A percentile compares a stretch with the other conserved stretches of the same genome.
Evolutionary conservation across 2,888 invertebrate genomes (phyloP).

Genomic region (Ellobium chinense): DNA sequence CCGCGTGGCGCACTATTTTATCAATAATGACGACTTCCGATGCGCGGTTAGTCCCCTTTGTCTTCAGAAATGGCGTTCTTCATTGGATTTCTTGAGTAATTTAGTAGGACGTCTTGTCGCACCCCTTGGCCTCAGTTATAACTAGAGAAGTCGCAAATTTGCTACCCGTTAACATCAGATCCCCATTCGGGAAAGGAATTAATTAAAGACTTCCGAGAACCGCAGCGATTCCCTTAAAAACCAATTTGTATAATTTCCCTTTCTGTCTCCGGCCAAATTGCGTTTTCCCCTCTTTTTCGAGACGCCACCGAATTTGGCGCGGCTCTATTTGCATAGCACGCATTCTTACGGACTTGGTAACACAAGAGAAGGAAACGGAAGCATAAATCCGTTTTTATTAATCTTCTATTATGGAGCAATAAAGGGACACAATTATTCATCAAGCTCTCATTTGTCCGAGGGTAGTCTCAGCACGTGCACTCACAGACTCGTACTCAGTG

Average conservation of each 20-base stretch:
- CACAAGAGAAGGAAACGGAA: slow-evolving; percentile 12
- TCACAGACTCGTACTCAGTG: slow-evolving; percentile 21
- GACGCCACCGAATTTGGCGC: slow-evolving; percentile 18
- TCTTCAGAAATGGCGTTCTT: neutral
- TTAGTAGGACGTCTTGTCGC: neutral
- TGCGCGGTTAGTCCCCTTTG: neutral
- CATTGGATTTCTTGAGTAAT: slow-evolving; percentile 12
- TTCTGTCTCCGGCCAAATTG: slow-evolving; percentile 18
- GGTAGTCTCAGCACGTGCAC: slow-evolving; percentile 32
- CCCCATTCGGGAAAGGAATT: slow-evolving; percentile 11
- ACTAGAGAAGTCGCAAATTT: slow-evolving; percentile 23
- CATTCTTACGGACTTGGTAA: slow-evolving; percentile 32
- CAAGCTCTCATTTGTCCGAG: slow-evolving; percentile 31
- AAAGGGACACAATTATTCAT: slow-evolving; percentile 45
- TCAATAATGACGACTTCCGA: slow-evolving; percentile 4
- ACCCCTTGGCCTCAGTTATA: slow-evolving; percentile 15
- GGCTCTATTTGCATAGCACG: slow-evolving; percentile 37
- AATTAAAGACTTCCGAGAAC: slow-evolving; percentile 35
- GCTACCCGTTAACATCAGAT: neutral
- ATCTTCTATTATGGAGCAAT: slow-evolving; percentile 38
- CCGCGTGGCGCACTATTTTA: neutral
- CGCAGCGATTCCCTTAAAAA: slow-evolving; percentile 27
- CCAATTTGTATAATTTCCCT: slow-evolving; percentile 37
- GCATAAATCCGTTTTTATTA: slow-evolving; percentile 45
- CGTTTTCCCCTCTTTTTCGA: slow-evolving; percentile 13